Evolutionary conservation across 2,797 vertebrate genomes (phyloP).

Genomic region (Schizopygopsis pylzovi): DNA sequence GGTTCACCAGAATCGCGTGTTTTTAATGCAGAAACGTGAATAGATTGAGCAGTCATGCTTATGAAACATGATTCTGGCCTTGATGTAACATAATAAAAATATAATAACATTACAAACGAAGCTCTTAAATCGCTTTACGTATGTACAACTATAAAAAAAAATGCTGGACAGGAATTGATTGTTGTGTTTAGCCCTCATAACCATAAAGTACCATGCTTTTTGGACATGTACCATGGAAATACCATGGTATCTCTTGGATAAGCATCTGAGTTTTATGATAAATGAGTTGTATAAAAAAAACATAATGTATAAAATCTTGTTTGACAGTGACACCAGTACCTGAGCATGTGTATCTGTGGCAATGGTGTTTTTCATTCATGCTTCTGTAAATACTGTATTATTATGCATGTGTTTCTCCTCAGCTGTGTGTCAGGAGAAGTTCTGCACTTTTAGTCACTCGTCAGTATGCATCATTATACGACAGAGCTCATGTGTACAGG

Average conservation of each 20-base stretch:
- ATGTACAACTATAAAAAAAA: background rate
- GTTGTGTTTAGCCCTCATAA: background rate
- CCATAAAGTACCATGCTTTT: background rate
- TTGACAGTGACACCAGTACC: background rate
- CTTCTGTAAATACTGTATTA: background rate
- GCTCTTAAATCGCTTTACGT: background rate
- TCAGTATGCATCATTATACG: constrained; percentile 68
- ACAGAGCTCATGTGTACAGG: constrained; percentile 70
- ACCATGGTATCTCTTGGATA: background rate
- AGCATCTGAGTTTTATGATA: background rate
- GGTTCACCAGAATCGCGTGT: background rate
- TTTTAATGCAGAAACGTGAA: constrained; percentile 3
- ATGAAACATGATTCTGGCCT: constrained; percentile 26
- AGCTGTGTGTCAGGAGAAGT: constrained; percentile 75
- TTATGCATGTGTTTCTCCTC: background rate
- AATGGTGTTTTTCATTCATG: background rate
- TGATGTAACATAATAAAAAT: background rate
- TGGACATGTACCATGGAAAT: background rate
- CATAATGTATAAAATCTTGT: background rate
- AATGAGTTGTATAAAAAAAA: too few relatives aligned
- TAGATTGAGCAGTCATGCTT: constrained; percentile 20
- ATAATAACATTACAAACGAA: background rate
- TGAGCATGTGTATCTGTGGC: background rate
- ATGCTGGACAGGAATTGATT: background rate
- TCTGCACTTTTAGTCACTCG: constrained; percentile 74